Evolutionary conservation across 2,888 invertebrate genomes (phyloP).

Genomic region (Lacanobia wlatinum): DNA sequence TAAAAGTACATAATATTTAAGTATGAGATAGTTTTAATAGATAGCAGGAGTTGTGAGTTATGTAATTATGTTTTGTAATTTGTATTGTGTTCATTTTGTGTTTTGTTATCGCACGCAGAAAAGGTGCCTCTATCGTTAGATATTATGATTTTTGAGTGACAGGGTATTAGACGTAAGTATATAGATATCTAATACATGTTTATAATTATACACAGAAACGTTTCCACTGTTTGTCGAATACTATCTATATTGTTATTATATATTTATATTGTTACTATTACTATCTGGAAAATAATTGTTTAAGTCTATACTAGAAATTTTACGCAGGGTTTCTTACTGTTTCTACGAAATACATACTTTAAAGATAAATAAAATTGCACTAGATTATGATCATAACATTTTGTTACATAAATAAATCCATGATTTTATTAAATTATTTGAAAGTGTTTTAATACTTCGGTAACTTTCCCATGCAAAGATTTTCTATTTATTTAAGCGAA

Average conservation of each 20-base stretch:
- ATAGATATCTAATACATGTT: constrained; percentile 40
- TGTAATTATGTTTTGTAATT: constrained; percentile 20
- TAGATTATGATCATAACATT: constrained; percentile 24
- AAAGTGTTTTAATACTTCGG: constrained; percentile 4
- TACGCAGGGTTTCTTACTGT: constrained; percentile 12
- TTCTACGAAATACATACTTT: constrained; percentile 29
- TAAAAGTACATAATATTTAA: constrained; percentile 27
- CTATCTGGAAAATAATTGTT: constrained; percentile 11
- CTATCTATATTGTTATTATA: no score
- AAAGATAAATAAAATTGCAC: constrained; percentile 44
- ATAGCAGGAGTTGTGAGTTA: constrained; percentile 59
- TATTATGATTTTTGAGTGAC: constrained; percentile 61
- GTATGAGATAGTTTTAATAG: constrained; percentile 46
- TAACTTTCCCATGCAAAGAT: no score
- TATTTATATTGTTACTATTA: constrained; percentile 33
- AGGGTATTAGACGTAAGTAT: constrained; percentile 70
- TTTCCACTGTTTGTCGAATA: constrained; percentile 42
- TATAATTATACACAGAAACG: constrained; percentile 42
- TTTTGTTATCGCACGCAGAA: constrained; percentile 52
- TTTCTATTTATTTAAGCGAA: no score
- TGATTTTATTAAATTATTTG: constrained; percentile 35
- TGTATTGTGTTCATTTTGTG: constrained; percentile 52
- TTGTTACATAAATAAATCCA: constrained; percentile 49
- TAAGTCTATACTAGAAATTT: constrained; percentile 1
- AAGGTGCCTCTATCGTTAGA: constrained; percentile 46